phyloP scores from a whole-genome alignment of 2,113 vertebrate species.

The Platysternon megacephalum region DNA sequence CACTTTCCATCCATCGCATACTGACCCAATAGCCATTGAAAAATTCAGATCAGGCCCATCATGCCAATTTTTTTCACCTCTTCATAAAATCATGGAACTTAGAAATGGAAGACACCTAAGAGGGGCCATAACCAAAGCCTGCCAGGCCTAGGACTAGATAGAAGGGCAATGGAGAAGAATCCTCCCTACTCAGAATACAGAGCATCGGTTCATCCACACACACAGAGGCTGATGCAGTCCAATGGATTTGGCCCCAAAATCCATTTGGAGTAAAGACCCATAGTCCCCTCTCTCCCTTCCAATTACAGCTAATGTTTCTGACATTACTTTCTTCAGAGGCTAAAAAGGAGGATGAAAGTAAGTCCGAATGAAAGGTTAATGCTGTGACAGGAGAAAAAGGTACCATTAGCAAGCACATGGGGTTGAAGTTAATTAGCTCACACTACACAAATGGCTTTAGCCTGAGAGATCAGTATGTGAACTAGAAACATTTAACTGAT shows the following conservation, averaged over 20 bases:
- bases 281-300: neutral
- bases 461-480: neutral
- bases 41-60: neutral
- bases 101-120: neutral
- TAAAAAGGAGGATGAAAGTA: neutral
- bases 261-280: neutral
- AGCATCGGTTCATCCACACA: neutral
- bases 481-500: slow-evolving; percentile 17
- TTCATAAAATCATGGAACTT: neutral
- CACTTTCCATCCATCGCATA: neutral
- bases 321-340: neutral
- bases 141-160: neutral
- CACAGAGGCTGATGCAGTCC: neutral
- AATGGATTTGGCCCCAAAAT: neutral
- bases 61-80: neutral
- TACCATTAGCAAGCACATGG: neutral
- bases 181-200: neutral
- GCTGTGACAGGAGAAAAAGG: neutral
- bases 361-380: neutral
- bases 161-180: neutral
- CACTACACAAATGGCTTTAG: neutral
- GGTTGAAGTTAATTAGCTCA: slow-evolving; percentile 7
- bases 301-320: neutral
- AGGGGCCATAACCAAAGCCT: neutral
- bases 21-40: neutral